Conservation (phyloP, 2,113 vertebrate species). For the Castor canadensis region DNA sequence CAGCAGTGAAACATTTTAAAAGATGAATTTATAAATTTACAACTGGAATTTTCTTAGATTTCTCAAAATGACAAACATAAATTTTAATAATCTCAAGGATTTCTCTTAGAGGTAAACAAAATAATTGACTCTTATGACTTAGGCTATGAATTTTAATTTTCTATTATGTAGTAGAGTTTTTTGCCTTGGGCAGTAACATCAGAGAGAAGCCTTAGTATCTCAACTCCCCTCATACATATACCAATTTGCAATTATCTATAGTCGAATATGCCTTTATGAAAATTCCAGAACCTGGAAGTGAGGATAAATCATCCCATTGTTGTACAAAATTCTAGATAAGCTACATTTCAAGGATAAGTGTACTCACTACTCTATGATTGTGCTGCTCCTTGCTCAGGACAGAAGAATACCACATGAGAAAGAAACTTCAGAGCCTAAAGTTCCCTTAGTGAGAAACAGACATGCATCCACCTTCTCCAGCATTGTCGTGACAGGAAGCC, state of each 20-base stretch:
- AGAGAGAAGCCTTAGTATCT: neutral
- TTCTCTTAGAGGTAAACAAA: neutral
- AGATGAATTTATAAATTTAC: slow-evolving; percentile 48
- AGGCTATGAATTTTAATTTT: neutral
- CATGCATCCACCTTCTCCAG: neutral
- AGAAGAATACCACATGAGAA: neutral
- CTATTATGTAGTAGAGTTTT: neutral
- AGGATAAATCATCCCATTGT: neutral
- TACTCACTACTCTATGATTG: neutral
- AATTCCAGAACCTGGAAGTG: neutral
- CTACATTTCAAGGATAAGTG: neutral
- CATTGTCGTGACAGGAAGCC: neutral
- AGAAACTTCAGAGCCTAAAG: neutral
- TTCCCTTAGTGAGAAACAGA: neutral
- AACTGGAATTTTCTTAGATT: slow-evolving; percentile 9
- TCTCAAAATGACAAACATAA: neutral
- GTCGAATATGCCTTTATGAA: neutral
- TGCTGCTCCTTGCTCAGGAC: neutral
- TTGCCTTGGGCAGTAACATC: neutral
- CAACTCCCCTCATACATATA: neutral
- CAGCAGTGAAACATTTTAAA: slow-evolving; percentile 32
- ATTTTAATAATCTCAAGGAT: slow-evolving; percentile 29
- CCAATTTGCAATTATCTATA: neutral
- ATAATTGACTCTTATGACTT: neutral
- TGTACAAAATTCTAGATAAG: too few species aligned